Base-by-base conservation (phyloP, 2,888 invertebrate genomes). In the Amaurobius ferox region DNA sequence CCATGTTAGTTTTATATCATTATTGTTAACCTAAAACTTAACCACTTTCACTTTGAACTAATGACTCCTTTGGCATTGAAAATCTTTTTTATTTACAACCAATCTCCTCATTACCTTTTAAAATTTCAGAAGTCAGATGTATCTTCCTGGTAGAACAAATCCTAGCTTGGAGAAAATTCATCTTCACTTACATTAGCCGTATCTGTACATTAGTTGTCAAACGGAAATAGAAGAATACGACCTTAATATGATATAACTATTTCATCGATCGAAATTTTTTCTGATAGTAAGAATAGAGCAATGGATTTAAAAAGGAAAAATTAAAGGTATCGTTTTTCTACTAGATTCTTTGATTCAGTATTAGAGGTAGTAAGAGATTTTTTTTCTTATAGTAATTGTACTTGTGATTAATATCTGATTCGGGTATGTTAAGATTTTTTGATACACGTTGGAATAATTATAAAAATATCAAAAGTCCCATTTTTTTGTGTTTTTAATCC, bases 161-260 rank as follows among this genome's bases (percentile, higher is more conserved):
- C n/a, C n/a, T 35, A 9, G 35, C 9, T 35, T 9, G 35, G 9
- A 35, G 16, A 44, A 44, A 16, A 44, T 2, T 44, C 13, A 16
- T 16, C 13, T 16, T 2, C 44, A 44, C 44, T 7, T 44, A 16
- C 44, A 2, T 44, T 16, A 44, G 16, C n/a, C 2, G 44, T 44
- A 44, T 44, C 44, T 44, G 44, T 44, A 44, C 16, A 44, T 44
- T 44, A 44, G 44, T 44, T 44, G 44, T 44, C 6, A 44, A 44
- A 16, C 44, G 11, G 44, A 44, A 44, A 44, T 44, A 44, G 44
- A 44, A 13, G 9, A 44, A 16, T 44, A 13, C 44, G 44, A 44
- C 44, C 44, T 44, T 44, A 44, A 44, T 44, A 7, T 44, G 44
- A 7, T 13, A 44, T 44, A 44, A 44, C 44, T 44, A 44, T 44